Evolutionary conservation across 2,113 vertebrate species (phyloP).

Genomic region (Gorsachius goisagi): DNA sequence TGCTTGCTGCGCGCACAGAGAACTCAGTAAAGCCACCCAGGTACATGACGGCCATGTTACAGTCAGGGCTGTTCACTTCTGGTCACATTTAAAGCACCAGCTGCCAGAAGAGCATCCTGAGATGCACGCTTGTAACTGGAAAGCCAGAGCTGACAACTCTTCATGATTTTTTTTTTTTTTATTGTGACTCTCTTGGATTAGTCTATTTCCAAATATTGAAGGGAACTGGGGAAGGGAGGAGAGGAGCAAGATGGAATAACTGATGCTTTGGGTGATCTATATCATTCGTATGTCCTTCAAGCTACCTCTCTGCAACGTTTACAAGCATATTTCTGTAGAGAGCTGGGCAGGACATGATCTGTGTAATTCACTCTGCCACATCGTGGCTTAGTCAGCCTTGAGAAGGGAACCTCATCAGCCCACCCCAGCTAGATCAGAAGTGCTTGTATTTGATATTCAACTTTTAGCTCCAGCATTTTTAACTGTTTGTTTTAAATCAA

Average conservation of each 20-base stretch:
- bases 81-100: not conserved
- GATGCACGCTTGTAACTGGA: not conserved
- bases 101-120: not conserved
- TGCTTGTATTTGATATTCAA: not conserved
- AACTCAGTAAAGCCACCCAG: accelerated
- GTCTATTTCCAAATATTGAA: not conserved
- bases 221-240: not conserved
- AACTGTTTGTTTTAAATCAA: not conserved
- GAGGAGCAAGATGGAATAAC: not conserved
- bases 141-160: not conserved
- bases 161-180: not conserved
- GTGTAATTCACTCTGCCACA: not conserved
- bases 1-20: accelerated
- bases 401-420: not conserved
- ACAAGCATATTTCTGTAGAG: not conserved
- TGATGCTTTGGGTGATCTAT: not conserved
- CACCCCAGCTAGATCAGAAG: not conserved
- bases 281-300: not conserved
- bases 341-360: not conserved
- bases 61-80: not conserved
- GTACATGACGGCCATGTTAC: accelerated
- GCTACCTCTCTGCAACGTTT: not conserved
- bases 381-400: not conserved
- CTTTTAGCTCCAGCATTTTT: not conserved
- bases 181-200: not conserved